Conservation (phyloP, 2,888 invertebrate species). For the Epinotia ramella region DNA sequence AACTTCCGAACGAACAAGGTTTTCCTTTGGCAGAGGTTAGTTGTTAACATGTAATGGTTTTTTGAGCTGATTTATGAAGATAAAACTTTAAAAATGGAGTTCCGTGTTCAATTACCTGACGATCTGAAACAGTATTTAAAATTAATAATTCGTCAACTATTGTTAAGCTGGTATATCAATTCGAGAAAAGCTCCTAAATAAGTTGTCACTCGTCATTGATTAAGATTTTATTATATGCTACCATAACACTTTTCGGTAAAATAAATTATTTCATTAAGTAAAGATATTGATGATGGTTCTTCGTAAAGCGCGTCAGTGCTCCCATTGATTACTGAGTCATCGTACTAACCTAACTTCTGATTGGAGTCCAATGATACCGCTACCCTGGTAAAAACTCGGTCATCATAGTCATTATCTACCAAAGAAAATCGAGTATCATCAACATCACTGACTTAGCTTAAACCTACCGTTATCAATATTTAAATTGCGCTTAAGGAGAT, state of each 20-base stretch:
- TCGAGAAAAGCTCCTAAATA: background rate
- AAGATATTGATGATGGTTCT: slow-evolving; percentile 2
- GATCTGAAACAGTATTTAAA: background rate
- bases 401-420: slow-evolving; percentile 35
- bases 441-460: slow-evolving; percentile 27
- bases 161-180: background rate
- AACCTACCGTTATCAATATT: slow-evolving; percentile 34
- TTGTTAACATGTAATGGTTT: background rate
- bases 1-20: background rate
- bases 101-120: background rate
- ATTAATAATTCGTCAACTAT: background rate
- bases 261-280: background rate
- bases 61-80: background rate
- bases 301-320: slow-evolving; percentile 13
- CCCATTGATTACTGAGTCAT: slow-evolving; percentile 22
- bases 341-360: slow-evolving; percentile 35
- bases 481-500: slow-evolving; percentile 29
- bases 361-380: slow-evolving; percentile 39
- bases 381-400: slow-evolving; percentile 37
- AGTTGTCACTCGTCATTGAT: too few relatives aligned
- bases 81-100: background rate
- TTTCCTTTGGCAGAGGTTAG: background rate
- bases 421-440: slow-evolving; percentile 31
- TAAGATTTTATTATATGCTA: too few relatives aligned
- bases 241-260: too few relatives aligned